Evolutionary conservation across 1,140 invertebrate genomes (phyloP).

Genomic region (Gonatopus flavifemur): DNA sequence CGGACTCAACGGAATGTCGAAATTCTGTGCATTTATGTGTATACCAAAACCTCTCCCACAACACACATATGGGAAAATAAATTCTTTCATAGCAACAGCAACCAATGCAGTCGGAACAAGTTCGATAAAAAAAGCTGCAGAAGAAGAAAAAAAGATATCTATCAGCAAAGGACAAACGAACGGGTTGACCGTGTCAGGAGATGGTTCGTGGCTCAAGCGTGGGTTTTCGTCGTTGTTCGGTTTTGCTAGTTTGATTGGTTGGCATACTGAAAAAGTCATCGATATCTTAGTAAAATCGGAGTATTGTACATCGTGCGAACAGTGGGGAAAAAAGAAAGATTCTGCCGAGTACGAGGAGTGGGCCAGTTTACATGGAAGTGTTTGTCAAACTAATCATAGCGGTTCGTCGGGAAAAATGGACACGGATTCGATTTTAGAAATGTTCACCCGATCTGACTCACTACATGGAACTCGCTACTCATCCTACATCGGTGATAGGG

Average conservation of each 20-base stretch:
- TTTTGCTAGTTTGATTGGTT: conserved; percentile 10
- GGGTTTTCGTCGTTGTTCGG: conserved; percentile 13
- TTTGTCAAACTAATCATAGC: conserved; percentile 4
- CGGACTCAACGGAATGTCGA: conserved; percentile 1
- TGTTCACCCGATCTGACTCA: conserved; percentile 16
- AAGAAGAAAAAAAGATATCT: conserved; percentile 12
- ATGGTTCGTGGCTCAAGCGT: conserved; percentile 11
- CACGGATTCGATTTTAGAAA: conserved; percentile 10
- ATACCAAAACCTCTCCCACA: conserved; percentile 14
- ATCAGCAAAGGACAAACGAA: conserved; percentile 3
- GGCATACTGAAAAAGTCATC: too few species aligned
- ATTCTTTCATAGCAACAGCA: conserved; percentile 6
- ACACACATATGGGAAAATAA: conserved; percentile 8
- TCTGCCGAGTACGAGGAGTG: conserved; percentile 6
- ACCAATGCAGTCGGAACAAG: too few species aligned
- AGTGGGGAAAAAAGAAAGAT: conserved; percentile 2
- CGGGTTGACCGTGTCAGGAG: conserved; percentile 11
- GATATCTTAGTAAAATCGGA: too few species aligned
- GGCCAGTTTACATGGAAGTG: conserved; percentile 1
- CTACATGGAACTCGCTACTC: too few species aligned
- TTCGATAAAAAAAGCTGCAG: conserved; percentile 9
- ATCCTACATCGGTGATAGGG: too few species aligned
- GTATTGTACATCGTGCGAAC: conserved; percentile 8
- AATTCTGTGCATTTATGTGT: conserved; percentile 15
- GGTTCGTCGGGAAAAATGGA: conserved; percentile 17